Evolutionary conservation across 1,140 invertebrate genomes (phyloP).

Genomic region (Paramacrobiotus metropolitanus): DNA sequence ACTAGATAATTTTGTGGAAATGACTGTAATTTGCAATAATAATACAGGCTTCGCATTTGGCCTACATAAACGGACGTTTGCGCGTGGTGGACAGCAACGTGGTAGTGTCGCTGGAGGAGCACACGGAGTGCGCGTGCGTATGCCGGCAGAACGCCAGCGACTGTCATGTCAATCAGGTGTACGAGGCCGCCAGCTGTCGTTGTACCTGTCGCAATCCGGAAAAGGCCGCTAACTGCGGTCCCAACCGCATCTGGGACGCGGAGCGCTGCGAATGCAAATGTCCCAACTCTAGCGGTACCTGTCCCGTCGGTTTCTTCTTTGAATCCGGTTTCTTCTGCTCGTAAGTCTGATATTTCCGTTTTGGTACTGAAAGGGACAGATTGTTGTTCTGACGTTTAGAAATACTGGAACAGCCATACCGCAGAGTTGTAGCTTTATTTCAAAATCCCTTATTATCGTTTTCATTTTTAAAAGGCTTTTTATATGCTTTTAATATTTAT

Average conservation of each 20-base stretch:
- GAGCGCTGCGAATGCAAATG: slow-evolving; percentile 1
- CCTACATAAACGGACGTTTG: not conserved
- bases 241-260: slow-evolving; percentile 2
- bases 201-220: not conserved
- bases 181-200: slow-evolving; percentile 1
- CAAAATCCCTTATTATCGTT: no score
- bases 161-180: not conserved
- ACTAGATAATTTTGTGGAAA: no score
- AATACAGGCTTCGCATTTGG: not conserved
- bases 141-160: slow-evolving; percentile 3
- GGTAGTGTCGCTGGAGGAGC: not conserved
- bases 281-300: not conserved
- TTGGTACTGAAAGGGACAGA: no score
- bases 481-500: no score
- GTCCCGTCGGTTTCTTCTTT: not conserved
- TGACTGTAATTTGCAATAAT: no score
- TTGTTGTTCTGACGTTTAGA: no score
- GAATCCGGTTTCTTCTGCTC: not conserved
- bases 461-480: no score
- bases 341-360: no score
- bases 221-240: not conserved
- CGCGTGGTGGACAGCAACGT: not conserved
- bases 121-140: not conserved
- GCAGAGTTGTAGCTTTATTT: no score
- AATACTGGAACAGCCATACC: no score